These are phyloP conservation scores for Cynoglossus semilaevis DNA, from an alignment of 2,113 vertebrate genomes.

Conservation along the genomic window DNA sequence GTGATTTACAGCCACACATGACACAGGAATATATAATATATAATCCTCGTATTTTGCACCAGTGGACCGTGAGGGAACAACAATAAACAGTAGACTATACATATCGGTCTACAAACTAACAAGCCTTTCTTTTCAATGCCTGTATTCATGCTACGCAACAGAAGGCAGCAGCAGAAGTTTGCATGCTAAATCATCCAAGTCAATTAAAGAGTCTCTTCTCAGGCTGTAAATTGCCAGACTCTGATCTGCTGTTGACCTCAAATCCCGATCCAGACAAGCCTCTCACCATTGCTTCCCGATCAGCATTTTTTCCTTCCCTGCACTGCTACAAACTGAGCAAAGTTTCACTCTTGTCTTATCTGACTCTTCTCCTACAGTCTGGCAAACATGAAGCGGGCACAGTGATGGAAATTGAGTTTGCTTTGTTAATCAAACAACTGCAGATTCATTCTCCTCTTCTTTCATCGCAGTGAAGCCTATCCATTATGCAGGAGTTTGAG, in stretches of 20 bases:
- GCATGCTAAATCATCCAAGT: conserved; percentile 61
- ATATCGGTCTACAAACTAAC: conserved; percentile 20
- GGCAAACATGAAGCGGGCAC: not conserved
- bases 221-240: conserved; percentile 57
- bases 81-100: conserved; percentile 49
- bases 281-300: conserved; percentile 32
- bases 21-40: conserved; percentile 10
- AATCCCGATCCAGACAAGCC: conserved; percentile 44
- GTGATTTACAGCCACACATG: conserved; percentile 8
- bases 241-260: conserved; percentile 59
- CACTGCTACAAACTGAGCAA: conserved; percentile 15
- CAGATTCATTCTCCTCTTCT: not conserved
- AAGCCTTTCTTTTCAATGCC: conserved; percentile 41
- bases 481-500: too few species aligned
- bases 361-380: not conserved
- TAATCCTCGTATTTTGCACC: conserved; percentile 5
- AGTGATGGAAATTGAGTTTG: not conserved
- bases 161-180: conserved; percentile 52
- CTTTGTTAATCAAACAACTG: not conserved
- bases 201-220: conserved; percentile 60
- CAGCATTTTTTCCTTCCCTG: conserved; percentile 26
- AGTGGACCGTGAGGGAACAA: conserved; percentile 20
- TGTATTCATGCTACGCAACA: conserved; percentile 51
- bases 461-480: too few species aligned
- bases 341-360: conserved; percentile 20